These are phyloP conservation scores for Indicator maculatus DNA, from an alignment of 2,113 vertebrate species.

Conservation along the genomic window DNA sequence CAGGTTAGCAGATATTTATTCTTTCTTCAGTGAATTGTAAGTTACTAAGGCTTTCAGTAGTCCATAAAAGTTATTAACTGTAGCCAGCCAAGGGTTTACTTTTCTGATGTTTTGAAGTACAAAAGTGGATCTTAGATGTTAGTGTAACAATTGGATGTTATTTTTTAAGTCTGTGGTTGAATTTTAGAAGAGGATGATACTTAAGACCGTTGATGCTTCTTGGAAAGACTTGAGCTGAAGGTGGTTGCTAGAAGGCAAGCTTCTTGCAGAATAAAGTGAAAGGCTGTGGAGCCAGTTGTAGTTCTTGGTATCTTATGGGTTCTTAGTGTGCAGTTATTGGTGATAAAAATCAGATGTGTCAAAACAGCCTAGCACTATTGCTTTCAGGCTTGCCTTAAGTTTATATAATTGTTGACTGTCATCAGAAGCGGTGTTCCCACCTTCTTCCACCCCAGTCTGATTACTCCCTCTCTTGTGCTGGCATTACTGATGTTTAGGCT, in stretches of 20 bases:
- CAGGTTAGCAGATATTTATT: background rate
- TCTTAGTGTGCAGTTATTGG: background rate
- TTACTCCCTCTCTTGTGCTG: background rate
- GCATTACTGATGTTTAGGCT: background rate
- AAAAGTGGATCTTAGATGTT: background rate
- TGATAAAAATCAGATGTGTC: background rate
- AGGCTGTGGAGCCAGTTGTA: background rate
- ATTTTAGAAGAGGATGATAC: background rate
- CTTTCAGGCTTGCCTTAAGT: background rate
- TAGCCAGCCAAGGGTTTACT: background rate
- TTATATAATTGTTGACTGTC: background rate
- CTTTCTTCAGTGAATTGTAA: background rate
- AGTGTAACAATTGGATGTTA: background rate
- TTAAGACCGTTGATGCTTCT: background rate
- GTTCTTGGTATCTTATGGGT: background rate
- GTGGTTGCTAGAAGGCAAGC: background rate
- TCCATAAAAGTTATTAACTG: background rate
- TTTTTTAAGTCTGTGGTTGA: background rate
- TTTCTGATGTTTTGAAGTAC: background rate
- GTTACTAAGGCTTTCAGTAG: background rate
- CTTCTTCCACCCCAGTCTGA: background rate
- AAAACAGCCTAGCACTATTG: background rate
- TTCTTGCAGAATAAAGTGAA: background rate
- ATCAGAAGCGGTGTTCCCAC: background rate
- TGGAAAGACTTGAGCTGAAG: background rate